phyloP scores from a whole-genome alignment of 53 echinoderm and acorn worm species.

The Henricia sp. region DNA sequence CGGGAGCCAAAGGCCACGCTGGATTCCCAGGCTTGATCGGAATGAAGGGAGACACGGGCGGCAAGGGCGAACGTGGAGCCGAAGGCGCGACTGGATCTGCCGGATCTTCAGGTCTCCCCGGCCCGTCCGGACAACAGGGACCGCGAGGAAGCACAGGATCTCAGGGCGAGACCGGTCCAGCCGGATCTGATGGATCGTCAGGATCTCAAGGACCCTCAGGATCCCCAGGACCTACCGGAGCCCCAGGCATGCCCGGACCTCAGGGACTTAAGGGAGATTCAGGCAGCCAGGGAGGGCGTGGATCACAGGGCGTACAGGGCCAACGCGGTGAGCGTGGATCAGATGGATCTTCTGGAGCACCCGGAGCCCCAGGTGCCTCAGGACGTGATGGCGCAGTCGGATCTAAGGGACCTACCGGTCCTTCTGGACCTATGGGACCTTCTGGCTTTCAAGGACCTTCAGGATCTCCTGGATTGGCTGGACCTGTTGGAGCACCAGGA shows the following conservation, averaged over 20 bases:
- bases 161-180: conserved; percentile 74
- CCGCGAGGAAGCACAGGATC: conserved; percentile 89
- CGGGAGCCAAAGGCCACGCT: conserved; percentile 84
- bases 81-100: conserved; percentile 82
- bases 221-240: conserved; percentile 81
- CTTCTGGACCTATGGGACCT: conserved; percentile 79
- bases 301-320: conserved; percentile 89
- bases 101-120: conserved; percentile 85
- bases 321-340: conserved; percentile 90
- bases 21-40: conserved; percentile 86
- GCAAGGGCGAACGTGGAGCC: conserved; percentile 81
- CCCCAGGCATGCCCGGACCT: conserved; percentile 85
- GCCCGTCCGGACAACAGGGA: conserved; percentile 80
- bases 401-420: conserved; percentile 86
- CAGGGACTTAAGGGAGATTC: conserved; percentile 82
- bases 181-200: conserved; percentile 82
- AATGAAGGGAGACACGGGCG: conserved; percentile 88
- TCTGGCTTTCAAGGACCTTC: conserved; percentile 77
- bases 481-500: conserved; percentile 73
- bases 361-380: conserved; percentile 82
- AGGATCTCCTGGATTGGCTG: conserved; percentile 87
- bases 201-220: conserved; percentile 92
- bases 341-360: conserved; percentile 80
- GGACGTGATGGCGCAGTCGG: conserved; percentile 89
- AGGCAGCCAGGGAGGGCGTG: conserved; percentile 82